These are phyloP conservation scores for Drosophila limbata DNA, from an alignment of 2,888 invertebrate genomes.

Conservation along the genomic window DNA sequence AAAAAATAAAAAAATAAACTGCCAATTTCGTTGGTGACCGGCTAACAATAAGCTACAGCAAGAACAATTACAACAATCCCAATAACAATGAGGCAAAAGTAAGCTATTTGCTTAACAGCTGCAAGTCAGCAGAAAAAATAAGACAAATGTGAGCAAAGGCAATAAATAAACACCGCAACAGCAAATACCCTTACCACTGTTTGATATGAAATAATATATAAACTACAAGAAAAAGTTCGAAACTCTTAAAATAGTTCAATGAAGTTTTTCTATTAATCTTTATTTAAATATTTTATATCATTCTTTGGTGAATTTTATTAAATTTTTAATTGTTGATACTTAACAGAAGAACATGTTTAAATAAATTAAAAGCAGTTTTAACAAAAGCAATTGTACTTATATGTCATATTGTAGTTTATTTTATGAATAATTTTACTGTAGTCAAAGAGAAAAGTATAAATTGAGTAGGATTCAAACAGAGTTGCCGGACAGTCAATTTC, in stretches of 20 bases:
- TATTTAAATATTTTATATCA: no score
- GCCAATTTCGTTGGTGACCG: constrained; percentile 73
- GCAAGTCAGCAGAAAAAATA: constrained; percentile 73
- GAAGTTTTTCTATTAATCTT: no score
- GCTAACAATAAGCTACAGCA: constrained; percentile 72
- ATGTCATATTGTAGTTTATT: no score
- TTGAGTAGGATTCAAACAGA: neutral
- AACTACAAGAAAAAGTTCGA: no score
- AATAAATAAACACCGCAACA: constrained; percentile 6
- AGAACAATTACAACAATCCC: constrained; percentile 24
- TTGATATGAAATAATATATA: neutral
- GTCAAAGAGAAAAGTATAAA: no score
- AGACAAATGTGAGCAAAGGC: constrained; percentile 13
- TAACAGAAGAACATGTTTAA: no score
- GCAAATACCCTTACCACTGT: constrained; percentile 26
- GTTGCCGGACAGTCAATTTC: neutral
- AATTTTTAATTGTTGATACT: no score
- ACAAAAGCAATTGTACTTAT: no score
- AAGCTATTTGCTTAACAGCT: constrained; percentile 81
- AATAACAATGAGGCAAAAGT: constrained; percentile 53
- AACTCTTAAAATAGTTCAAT: no score
- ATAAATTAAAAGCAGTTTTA: no score
- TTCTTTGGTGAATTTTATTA: no score
- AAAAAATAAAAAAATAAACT: constrained; percentile 71
- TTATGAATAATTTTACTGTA: no score